Conservation (phyloP, 2,888 invertebrate genomes). For the Heliconius charithonia region DNA sequence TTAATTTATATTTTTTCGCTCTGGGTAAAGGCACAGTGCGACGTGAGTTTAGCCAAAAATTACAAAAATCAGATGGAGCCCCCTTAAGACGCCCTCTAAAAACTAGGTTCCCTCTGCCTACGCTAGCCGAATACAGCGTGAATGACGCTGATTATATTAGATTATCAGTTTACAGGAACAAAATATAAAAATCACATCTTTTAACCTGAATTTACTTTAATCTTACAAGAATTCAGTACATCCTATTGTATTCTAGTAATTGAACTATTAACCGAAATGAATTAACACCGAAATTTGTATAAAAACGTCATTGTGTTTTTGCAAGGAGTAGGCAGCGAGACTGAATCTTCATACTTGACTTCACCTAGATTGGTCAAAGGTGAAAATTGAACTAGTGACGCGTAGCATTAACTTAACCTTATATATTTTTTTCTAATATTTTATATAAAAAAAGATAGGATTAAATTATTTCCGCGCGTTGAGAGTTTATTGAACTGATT, state of each 20-base stretch:
- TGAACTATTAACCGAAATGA: background rate
- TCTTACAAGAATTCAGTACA: background rate
- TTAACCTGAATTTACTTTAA: background rate
- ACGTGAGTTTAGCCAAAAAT: too few species aligned
- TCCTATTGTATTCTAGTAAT: background rate
- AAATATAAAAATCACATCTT: background rate
- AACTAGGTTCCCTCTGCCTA: too few species aligned
- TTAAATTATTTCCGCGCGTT: background rate
- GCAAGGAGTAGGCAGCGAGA: conserved; percentile 17
- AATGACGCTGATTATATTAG: too few species aligned
- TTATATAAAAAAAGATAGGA: background rate
- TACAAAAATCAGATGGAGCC: too few species aligned
- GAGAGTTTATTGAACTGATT: conserved; percentile 1
- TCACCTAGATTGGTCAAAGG: conserved; percentile 46
- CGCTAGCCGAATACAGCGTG: too few species aligned
- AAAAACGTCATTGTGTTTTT: conserved; percentile 32
- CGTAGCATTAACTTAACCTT: conserved; percentile 39
- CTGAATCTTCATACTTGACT: conserved; percentile 39
- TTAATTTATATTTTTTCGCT: too few species aligned
- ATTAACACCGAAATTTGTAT: background rate
- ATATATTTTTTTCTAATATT: background rate
- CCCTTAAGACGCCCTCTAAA: too few species aligned
- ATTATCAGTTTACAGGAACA: background rate
- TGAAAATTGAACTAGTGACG: conserved; percentile 48
- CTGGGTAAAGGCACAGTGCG: too few species aligned